Base-by-base conservation (phyloP, 2,888 invertebrate genomes). In the Agriopis leucophaearia region DNA sequence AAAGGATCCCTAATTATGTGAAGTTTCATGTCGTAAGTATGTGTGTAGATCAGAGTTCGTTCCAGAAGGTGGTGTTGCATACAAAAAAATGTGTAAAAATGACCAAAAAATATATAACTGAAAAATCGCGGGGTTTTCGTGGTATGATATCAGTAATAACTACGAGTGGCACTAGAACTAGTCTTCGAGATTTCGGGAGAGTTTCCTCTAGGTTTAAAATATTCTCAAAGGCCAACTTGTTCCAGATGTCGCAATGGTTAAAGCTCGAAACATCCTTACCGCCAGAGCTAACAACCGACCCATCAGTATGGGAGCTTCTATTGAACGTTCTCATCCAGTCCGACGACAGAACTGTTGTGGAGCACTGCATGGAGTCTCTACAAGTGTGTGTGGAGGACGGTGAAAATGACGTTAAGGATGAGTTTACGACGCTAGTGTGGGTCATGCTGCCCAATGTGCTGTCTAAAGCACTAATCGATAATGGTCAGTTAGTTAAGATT, bases 211-310 rank as follows among this genome's bases (percentile, higher is more conserved):
- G 18, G 4, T 5, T 27, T 27, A 27, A 27, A n/a, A 18, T 9
- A 4, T 36, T 2, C 4, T 13, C 15, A 35, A 12, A 38, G 18
- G 13, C 3, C 18, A 18, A 18, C 6, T 50, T 16, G 9, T 79
- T 82, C 36, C 64, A 93, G 94, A 72, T 93, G 15, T 86, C 90
- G 8, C 86, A 91, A 81, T 93, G 94, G 94, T 80, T 94, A 0
- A 86, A 87, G 77, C 81, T 71, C 0, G 92, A 92, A 78, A 86
- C 88, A 56, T 77, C 81, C 0, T 65, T 94, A n/a, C 93, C 93
- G 7, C 74, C 80, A 1, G 91, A 90, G 10, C 79, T 94, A 12
- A 82, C 84, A 64, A 77, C 80, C 12, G 83, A 89, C 27, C 83
- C 87, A 0, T 61, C 81, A 65, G 85, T 92, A 5, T 91, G 91